phyloP scores from a whole-genome alignment of 1,140 invertebrate species.

The Drosophila auraria region DNA sequence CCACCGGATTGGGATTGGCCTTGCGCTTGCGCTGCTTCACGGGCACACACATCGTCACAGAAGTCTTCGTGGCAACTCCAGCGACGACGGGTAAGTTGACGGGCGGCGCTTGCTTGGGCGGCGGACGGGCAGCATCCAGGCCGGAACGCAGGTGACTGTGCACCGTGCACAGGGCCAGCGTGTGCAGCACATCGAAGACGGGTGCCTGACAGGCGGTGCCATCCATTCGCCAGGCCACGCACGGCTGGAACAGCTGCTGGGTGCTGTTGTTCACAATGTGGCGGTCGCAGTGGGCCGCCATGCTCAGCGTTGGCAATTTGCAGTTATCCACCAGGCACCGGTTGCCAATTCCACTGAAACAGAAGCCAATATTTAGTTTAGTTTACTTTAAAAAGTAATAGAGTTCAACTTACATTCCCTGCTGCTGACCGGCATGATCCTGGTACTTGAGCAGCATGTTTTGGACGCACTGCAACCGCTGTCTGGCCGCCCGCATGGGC shows the following conservation, averaged over 20 bases:
- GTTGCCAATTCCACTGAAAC: slow-evolving; percentile 59
- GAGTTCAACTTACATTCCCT: slow-evolving; percentile 63
- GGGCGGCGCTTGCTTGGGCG: slow-evolving; percentile 14
- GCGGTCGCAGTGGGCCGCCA: slow-evolving; percentile 93
- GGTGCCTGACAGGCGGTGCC: slow-evolving; percentile 95
- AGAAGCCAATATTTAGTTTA: not conserved
- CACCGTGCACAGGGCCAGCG: slow-evolving; percentile 92
- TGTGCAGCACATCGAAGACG: slow-evolving; percentile 93
- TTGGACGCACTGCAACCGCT: slow-evolving; percentile 70
- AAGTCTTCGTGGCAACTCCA: not conserved
- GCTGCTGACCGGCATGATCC: slow-evolving; percentile 60
- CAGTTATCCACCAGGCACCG: slow-evolving; percentile 65
- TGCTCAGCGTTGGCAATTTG: slow-evolving; percentile 86
- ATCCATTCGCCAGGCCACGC: slow-evolving; percentile 94
- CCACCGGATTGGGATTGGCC: slow-evolving; percentile 64
- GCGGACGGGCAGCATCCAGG: slow-evolving; percentile 40
- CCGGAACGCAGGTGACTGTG: slow-evolving; percentile 86
- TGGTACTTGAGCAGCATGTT: slow-evolving; percentile 71
- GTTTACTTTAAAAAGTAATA: too few species aligned
- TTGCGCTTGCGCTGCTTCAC: slow-evolving; percentile 65
- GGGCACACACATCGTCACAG: slow-evolving; percentile 2
- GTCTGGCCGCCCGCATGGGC: slow-evolving; percentile 65
- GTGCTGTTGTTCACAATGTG: slow-evolving; percentile 95
- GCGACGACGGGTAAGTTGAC: slow-evolving; percentile 3
- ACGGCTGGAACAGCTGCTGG: slow-evolving; percentile 94